phyloP scores from a whole-genome alignment of 2,113 vertebrate genomes.

The Pheucticus melanocephalus region DNA sequence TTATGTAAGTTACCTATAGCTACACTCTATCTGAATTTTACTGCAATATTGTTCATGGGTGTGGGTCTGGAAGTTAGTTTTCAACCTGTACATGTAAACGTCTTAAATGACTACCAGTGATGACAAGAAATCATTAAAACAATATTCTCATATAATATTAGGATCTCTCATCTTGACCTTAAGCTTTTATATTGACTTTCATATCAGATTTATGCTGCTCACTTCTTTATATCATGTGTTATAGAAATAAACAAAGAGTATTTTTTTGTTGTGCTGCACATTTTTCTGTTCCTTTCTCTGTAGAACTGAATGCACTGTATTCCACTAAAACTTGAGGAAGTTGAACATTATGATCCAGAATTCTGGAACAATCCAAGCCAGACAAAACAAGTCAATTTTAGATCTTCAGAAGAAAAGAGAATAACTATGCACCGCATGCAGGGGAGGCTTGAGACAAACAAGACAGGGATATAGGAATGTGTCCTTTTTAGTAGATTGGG shows the following conservation, averaged over 20 bases:
- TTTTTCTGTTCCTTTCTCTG: neutral
- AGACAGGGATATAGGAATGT: neutral
- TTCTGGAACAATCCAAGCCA: neutral
- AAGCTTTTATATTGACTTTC: neutral
- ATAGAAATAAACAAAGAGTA: neutral
- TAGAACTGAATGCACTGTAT: neutral
- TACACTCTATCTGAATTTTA: neutral
- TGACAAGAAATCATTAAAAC: neutral
- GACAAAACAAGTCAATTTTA: neutral
- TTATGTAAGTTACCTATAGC: neutral
- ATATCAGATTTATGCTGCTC: neutral
- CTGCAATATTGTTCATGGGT: neutral
- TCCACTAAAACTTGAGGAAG: neutral
- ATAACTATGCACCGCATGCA: too few relatives aligned
- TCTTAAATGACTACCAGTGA: neutral
- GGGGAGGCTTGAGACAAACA: neutral
- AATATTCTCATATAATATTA: neutral
- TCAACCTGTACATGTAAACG: neutral
- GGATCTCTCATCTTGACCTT: neutral
- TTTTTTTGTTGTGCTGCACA: neutral
- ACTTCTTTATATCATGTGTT: neutral
- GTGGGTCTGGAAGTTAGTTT: neutral
- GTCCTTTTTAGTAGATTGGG: neutral
- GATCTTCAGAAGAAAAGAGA: neutral
- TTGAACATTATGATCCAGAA: neutral